A percentile compares a stretch with the other conserved stretches of the same genome.
phyloP scores from a whole-genome alignment of 2,113 vertebrate species.

The Nansenia antarctica region DNA sequence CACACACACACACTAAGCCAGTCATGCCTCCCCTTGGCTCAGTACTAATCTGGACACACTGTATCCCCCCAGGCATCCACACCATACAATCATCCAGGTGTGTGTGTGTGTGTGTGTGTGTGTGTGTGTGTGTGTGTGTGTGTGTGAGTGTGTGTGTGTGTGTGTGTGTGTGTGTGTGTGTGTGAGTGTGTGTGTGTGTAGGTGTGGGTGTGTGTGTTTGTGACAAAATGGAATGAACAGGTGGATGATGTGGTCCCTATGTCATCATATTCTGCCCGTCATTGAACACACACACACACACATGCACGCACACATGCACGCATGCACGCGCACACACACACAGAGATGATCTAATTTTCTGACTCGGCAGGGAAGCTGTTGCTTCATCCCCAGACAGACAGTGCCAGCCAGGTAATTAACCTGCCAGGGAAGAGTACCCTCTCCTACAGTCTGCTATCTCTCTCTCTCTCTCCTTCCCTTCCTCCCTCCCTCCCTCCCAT shows the following conservation, averaged over 20 bases:
- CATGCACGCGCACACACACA: constrained; percentile 15
- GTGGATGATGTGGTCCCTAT: constrained; percentile 45
- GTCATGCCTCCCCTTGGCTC: neutral
- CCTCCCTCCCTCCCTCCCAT: neutral
- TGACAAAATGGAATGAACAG: constrained; percentile 36
- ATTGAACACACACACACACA: constrained; percentile 51
- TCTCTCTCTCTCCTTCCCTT: constrained; percentile 22
- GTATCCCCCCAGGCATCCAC: neutral
- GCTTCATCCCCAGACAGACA: constrained; percentile 39
- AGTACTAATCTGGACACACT: neutral
- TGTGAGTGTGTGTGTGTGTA: constrained; percentile 5
- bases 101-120: neutral
- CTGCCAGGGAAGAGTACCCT: constrained; percentile 21
- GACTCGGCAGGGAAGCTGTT: constrained; percentile 15
- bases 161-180: neutral
- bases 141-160: neutral
- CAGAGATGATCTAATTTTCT: constrained; percentile 40
- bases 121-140: neutral
- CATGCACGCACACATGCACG: constrained; percentile 8
- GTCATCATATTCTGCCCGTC: constrained; percentile 58
- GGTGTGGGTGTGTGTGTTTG: neutral
- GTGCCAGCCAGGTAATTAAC: constrained; percentile 62
- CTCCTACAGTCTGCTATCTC: neutral
- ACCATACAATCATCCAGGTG: neutral
- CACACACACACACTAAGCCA: neutral